Base-by-base conservation (phyloP, 2,888 invertebrate genomes). In the Acheta domesticus region DNA sequence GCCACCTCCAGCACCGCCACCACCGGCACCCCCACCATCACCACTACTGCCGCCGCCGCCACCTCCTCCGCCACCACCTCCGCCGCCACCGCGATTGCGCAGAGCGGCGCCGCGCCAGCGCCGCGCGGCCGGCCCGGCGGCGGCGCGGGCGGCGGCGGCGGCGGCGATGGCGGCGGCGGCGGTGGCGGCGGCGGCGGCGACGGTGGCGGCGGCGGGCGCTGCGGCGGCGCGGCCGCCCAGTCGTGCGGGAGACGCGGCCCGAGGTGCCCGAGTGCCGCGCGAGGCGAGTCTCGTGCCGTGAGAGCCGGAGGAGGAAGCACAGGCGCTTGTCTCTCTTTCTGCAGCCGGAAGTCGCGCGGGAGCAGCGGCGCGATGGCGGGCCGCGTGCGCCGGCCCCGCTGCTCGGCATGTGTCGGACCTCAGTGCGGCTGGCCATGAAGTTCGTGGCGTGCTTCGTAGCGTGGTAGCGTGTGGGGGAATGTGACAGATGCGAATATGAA, bases 361-460 rank as follows among this genome's bases (percentile, higher is more conserved):
- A 62, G 62, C 62, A 62, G 62, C 62, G 62, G 62, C 62, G 62
- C 62, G n/a, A 62, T 62, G 62, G 62, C 62, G 62, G 62, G 62
- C 62, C 62, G 62, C 62, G 62, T n/a, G 62, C 62, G 62, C 62
- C 62, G 62, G 62, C 62, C 62, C 62, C 62, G 62, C 62, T 62
- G 62, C 62, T 62, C 62, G 62, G 62, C 62, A 14, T 62, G 62
- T 62, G 62, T 62, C 62, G 62, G 62, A 62, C 62, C 62, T 62
- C 62, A 62, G 62, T 62, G 62, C 62, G 62, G n/a, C 62, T 14
- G 62, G 62, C 62, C 62, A 62, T 62, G 62, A 62, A 62, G 62
- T 62, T 62, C 14, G 62, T 62, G 62, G 62, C 62, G 62, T 62
- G 62, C 62, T 62, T 62, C 62, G 62, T 62, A n/a, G 62, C 62